Evolutionary conservation across 2,797 vertebrate genomes (phyloP).

Genomic region (Adelosebastes latens): DNA sequence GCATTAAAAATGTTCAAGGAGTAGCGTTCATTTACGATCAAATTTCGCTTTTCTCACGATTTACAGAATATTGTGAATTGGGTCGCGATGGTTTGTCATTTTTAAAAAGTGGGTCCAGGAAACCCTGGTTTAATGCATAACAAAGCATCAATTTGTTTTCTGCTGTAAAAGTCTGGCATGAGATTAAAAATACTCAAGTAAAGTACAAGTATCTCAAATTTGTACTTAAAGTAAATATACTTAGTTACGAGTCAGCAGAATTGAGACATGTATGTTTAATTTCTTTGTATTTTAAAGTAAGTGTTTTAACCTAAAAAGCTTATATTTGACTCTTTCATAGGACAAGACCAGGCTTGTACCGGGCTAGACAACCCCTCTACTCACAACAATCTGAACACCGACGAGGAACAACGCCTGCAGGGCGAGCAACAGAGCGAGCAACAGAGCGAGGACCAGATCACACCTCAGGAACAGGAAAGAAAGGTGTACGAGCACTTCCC

Average conservation of each 20-base stretch:
- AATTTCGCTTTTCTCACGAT: too few relatives aligned
- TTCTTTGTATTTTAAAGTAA: background rate
- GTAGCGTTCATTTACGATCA: background rate
- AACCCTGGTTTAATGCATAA: too few relatives aligned
- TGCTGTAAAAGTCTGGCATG: too few relatives aligned
- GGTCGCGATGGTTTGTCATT: too few relatives aligned
- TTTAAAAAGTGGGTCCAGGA: too few relatives aligned
- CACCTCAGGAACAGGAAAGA: background rate
- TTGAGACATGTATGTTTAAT: background rate
- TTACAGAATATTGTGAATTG: too few relatives aligned
- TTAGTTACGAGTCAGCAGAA: background rate
- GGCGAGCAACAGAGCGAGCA: too few relatives aligned
- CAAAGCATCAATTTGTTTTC: too few relatives aligned
- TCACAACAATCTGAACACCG: slow-evolving; percentile 8
- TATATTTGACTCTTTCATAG: slow-evolving; percentile 6
- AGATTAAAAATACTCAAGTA: background rate
- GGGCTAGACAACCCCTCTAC: fast-evolving
- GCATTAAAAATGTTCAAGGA: too few relatives aligned
- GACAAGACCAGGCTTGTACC: fast-evolving
- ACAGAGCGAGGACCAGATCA: fast-evolving
- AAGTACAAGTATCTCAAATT: background rate
- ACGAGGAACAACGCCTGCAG: background rate
- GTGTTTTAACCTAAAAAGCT: background rate
- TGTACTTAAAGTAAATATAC: too few relatives aligned
- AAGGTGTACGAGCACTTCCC: slow-evolving; percentile 47